phyloP scores from a whole-genome alignment of 2,113 vertebrate species.

The Terrapene triunguis region DNA sequence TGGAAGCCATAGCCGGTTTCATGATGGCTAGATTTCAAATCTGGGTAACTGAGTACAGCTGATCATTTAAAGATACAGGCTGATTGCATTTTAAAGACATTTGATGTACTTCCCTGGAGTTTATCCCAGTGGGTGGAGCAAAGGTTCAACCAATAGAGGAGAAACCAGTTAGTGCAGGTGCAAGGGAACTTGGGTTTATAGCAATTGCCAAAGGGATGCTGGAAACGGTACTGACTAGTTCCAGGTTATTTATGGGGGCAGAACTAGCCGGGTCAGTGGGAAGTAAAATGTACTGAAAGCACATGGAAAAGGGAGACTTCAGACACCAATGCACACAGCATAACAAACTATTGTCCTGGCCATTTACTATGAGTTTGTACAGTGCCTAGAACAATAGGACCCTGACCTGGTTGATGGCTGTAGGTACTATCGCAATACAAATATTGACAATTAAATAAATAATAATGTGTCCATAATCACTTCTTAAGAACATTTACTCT shows the following conservation, averaged over 20 bases:
- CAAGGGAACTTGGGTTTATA: background rate
- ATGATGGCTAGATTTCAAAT: background rate
- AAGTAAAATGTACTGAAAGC: background rate
- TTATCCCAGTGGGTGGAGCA: background rate
- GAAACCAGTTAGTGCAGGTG: background rate
- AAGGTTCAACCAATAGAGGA: background rate
- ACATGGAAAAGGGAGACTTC: background rate
- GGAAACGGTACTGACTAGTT: background rate
- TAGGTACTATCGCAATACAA: background rate
- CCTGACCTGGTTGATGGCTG: fast-evolving
- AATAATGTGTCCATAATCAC: background rate
- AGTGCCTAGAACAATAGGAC: background rate
- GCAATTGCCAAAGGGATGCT: background rate
- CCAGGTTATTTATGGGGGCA: background rate
- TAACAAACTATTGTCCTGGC: background rate
- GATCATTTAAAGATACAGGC: background rate
- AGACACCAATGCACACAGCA: background rate
- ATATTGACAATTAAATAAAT: background rate
- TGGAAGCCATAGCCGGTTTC: background rate
- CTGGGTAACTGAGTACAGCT: background rate
- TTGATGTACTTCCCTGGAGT: background rate
- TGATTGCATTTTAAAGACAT: background rate
- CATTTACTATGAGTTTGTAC: background rate
- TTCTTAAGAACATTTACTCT: fast-evolving
- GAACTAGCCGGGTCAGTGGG: background rate